Evolutionary conservation across 2,113 vertebrate species (phyloP).

Genomic region (Paralichthys olivaceus): DNA sequence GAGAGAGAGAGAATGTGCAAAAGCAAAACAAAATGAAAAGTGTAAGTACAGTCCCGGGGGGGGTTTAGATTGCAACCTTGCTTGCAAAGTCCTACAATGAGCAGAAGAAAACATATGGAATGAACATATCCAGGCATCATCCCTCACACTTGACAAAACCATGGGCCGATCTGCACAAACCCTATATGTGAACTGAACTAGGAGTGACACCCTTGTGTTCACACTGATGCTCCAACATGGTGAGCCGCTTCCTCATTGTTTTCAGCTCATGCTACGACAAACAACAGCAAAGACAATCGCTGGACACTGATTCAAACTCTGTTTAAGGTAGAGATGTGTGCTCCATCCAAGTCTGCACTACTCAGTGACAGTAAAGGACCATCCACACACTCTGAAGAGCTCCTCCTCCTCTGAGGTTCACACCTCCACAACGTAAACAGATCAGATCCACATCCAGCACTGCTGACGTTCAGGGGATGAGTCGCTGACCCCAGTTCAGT

Average conservation of each 20-base stretch:
- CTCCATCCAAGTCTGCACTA: not conserved
- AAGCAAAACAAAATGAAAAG: no score
- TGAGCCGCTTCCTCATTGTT: no score
- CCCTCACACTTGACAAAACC: not conserved
- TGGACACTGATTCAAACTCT: no score
- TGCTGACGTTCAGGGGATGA: not conserved
- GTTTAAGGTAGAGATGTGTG: not conserved
- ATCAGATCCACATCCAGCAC: not conserved
- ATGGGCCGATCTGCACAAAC: not conserved
- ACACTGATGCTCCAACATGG: no score
- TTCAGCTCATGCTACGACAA: no score
- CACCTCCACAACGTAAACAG: no score
- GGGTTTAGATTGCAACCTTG: no score
- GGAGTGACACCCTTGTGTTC: no score
- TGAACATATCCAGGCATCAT: not conserved
- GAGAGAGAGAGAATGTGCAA: no score
- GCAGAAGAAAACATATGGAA: not conserved
- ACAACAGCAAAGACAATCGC: no score
- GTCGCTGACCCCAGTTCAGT: not conserved
- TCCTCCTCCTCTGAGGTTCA: not conserved
- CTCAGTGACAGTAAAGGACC: not conserved
- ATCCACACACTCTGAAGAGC: not conserved
- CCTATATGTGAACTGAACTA: not conserved
- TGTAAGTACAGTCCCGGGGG: no score
- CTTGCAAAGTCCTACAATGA: no score